Evolutionary conservation across 2,888 invertebrate genomes (phyloP).

Genomic region (Acanthosepion esculentum): DNA sequence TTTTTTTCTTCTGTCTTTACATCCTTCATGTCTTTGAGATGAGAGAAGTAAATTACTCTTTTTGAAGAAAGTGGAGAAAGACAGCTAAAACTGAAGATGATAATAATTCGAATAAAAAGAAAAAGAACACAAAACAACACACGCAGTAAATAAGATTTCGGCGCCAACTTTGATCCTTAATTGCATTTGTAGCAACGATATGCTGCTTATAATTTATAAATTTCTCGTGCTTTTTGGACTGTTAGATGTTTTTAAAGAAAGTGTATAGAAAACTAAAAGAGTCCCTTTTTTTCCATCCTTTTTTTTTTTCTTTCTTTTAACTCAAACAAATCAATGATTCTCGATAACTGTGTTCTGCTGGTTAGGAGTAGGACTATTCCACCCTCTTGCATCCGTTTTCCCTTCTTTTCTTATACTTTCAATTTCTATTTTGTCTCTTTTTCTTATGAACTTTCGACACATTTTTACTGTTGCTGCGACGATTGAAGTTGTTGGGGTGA

Average conservation of each 20-base stretch:
- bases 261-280: too few species aligned
- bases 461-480: too few species aligned
- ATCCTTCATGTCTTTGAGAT: not conserved
- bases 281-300: not conserved
- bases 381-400: too few species aligned
- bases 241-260: too few species aligned
- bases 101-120: not conserved
- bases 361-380: too few species aligned
- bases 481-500: too few species aligned
- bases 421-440: too few species aligned
- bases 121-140: not conserved
- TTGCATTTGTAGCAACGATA: conserved; percentile 21
- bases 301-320: not conserved
- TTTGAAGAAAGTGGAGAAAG: not conserved
- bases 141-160: not conserved
- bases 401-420: too few species aligned
- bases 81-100: not conserved
- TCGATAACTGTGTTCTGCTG: not conserved
- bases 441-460: too few species aligned
- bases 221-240: not conserved
- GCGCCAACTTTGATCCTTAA: not conserved
- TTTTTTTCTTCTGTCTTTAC: not conserved
- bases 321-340: not conserved
- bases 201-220: not conserved
- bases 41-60: not conserved